These are phyloP conservation scores for Acanthurus tractus DNA, from an alignment of 2,797 vertebrate species.

Conservation along the genomic window DNA sequence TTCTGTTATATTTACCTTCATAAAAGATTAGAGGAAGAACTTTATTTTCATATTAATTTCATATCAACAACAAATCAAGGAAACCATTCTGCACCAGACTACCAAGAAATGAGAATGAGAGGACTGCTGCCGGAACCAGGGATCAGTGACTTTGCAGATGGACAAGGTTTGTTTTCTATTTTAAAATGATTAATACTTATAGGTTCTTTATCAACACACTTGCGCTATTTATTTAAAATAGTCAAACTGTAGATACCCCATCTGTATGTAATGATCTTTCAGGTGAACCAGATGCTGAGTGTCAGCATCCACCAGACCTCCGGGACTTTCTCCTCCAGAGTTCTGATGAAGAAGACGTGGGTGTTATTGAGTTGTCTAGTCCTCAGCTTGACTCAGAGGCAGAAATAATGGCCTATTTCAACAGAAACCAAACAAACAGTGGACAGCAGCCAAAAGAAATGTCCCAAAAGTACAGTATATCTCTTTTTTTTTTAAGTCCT, in stretches of 20 bases:
- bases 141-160: slow-evolving; percentile 53
- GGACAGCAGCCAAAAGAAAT: slow-evolving; percentile 28
- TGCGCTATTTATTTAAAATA: neutral
- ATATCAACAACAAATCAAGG: slow-evolving; percentile 58
- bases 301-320: slow-evolving; percentile 71
- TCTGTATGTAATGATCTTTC: slow-evolving; percentile 18
- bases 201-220: neutral
- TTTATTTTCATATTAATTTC: slow-evolving; percentile 7
- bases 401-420: slow-evolving; percentile 80
- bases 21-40: neutral
- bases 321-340: slow-evolving; percentile 81
- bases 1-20: neutral
- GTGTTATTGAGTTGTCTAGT: slow-evolving; percentile 63
- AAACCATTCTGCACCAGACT: slow-evolving; percentile 56
- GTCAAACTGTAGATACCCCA: neutral
- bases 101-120: slow-evolving; percentile 61
- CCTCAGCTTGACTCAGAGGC: slow-evolving; percentile 79
- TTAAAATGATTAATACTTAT: neutral
- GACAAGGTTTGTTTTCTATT: slow-evolving; percentile 72
- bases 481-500: neutral
- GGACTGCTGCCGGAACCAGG: slow-evolving; percentile 57
- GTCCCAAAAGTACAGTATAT: slow-evolving; percentile 61
- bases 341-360: slow-evolving; percentile 78
- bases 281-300: slow-evolving; percentile 64
- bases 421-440: slow-evolving; percentile 44